Evolutionary conservation across 2,113 vertebrate genomes (phyloP), one percentile per base, ranked within the genome.

Genomic region (Phalacrocorax pelagicus): DNA sequence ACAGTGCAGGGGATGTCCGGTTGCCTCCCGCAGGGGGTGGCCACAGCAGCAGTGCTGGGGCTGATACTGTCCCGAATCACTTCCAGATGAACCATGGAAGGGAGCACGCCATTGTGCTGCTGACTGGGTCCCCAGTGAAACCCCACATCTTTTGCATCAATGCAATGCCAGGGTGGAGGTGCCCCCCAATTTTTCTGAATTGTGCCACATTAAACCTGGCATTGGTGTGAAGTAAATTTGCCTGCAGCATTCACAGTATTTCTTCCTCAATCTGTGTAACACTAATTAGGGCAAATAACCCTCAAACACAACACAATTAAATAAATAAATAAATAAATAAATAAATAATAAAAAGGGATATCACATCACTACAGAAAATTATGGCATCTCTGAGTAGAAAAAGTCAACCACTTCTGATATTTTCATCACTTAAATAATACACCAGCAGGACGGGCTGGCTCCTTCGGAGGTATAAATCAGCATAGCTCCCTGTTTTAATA

Each of bases 1-100:
- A 42, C 51, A 40, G 47, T 5, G 4, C 7, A 2, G 15, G 26
- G 7, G 49, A 22, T 6, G 3, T 30, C 46, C 8, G 3, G 30
- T 32, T 40, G 24, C 27, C 61, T 87, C 49, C 23, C 67, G 44
- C 2, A 1, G 75, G 40, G 32, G 9, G 29, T 7, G 30, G 9
- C 7, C 32, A 16, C 11, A 2, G 1, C 3, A 1, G 18, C 0
- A 0, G 18, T 27, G 10, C 61, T 73, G 74, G 55, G 34, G 46
- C n/a, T 83, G 38, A 38, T 42, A 49, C 15, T 73, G 24, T 55
- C 17, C 36, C 2, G 2, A 58, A 90, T n/a, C 34, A 21, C 12
- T 30, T 78, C 46, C 38, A 81, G 54, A 30, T 4, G 14, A 57
- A 16, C 10, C 0, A 0, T 7, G 15, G 11, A 29, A 58, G 23